Evolutionary conservation across 2,113 vertebrate species (phyloP), one percentile per base, ranked within the genome.

Genomic region (Dendropsophus ebraccatus): DNA sequence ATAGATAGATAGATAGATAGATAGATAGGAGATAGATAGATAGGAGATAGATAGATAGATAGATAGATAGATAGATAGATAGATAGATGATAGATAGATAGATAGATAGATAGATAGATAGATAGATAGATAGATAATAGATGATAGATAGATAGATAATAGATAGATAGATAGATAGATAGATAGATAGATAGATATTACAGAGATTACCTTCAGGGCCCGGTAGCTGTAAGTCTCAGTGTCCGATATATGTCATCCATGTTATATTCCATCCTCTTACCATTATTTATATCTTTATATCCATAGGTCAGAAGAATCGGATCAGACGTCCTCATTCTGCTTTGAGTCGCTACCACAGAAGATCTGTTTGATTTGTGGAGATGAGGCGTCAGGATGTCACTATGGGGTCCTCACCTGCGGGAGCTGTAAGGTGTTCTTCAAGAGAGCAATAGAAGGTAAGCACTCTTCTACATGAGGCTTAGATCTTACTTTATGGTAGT

Each of bases 371-470:
- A 99, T 99, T 89, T 99, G 98, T 13, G 94, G 97, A 0, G 98
- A 99, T 83, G 98, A 99, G 88, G 98, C 98, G 0, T 99, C 98
- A 0, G 98, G 98, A 1, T 99, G 98, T 87, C 98, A 99, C 87
- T 99, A 99, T 16, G 98, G 98, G 50, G 98, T 99, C 6, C 92
- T 99, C 52, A 99, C 98, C 87, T 99, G 98, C 83, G 98, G 98
- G 79, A 99, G 98, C 90, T 99, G 98, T 90, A 99, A 99, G 89
- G 98, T 99, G 88, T 99, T 99, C 94, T 99, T 99, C 91, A 99
- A 99, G 92, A 95, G 98, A 90, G 98, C 98, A 4, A 97, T 99
- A 79, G 98, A 99, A 96, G 98, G 98, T 99, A 94, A 90, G 77
- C 3, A 37, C 13, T 69, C 23, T 47, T 11, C 9, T 11, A 49